Conservation (phyloP, 2,797 vertebrate species). For the Scolopax rusticola region DNA sequence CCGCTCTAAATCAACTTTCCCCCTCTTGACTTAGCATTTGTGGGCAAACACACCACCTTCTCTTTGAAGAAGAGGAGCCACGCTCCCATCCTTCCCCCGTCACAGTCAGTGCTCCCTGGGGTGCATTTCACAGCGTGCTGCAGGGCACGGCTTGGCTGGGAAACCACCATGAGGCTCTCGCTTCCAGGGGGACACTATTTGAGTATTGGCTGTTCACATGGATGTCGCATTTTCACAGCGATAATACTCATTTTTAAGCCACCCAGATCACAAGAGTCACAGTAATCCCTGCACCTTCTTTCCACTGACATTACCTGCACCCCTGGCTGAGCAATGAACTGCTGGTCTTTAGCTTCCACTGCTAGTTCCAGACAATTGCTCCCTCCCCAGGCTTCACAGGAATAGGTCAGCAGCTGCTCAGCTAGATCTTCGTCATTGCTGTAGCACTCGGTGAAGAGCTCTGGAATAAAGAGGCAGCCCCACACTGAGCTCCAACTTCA, state of each 20-base stretch:
- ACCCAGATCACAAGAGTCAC: background rate
- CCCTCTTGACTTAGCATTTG: background rate
- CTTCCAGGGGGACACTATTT: background rate
- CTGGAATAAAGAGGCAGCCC: conserved; percentile 53
- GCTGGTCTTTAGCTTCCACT: conserved; percentile 83
- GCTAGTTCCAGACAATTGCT: conserved; percentile 84
- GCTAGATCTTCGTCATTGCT: conserved; percentile 81
- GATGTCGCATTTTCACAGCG: background rate
- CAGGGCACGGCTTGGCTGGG: no score
- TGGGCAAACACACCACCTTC: background rate
- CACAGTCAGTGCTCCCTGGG: background rate
- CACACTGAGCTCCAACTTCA: background rate
- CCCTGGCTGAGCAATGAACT: conserved; percentile 84
- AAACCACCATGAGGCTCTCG: accelerated
- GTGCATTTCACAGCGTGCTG: background rate
- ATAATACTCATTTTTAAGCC: background rate
- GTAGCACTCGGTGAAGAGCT: conserved; percentile 85
- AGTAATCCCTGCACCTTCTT: background rate
- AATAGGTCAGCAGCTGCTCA: conserved; percentile 81
- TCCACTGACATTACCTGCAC: conserved; percentile 78
- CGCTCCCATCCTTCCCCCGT: no score
- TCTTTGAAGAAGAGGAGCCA: background rate
- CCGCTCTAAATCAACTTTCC: background rate
- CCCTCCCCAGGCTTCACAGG: conserved; percentile 84
- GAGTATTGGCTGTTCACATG: background rate